A percentile compares a stretch with the other conserved stretches of the same genome.
These are phyloP conservation scores for Napeogenes sylphis DNA, from an alignment of 2,888 invertebrate genomes.

Conservation along the genomic window DNA sequence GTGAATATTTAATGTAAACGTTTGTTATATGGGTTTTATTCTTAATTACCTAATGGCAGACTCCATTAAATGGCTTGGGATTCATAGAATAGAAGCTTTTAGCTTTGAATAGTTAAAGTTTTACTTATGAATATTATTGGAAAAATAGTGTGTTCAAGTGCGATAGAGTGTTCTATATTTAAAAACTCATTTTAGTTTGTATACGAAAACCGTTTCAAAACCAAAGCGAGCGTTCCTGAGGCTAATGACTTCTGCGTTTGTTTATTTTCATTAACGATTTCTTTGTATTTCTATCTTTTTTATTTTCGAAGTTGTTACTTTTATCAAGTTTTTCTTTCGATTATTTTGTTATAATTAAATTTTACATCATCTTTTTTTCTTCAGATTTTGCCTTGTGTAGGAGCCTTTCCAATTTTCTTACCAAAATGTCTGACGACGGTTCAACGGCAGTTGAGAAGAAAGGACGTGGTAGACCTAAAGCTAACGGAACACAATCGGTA, in stretches of 20 bases:
- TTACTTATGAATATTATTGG: background rate
- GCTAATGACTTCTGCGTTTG: slow-evolving; percentile 51
- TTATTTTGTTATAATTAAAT: background rate
- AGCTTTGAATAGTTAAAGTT: slow-evolving; percentile 6
- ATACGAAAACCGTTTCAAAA: slow-evolving; percentile 21
- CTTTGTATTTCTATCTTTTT: slow-evolving; percentile 11
- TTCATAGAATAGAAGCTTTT: slow-evolving; percentile 21
- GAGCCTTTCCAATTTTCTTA: slow-evolving; percentile 37
- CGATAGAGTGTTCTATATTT: background rate
- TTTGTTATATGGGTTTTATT: slow-evolving; percentile 6
- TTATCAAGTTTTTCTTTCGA: slow-evolving; percentile 5
- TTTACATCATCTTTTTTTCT: slow-evolving; percentile 32
- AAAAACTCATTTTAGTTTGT: slow-evolving; percentile 10
- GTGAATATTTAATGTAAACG: background rate
- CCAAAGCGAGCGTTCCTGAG: slow-evolving; percentile 41
- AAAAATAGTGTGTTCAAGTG: background rate
- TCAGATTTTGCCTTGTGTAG: slow-evolving; percentile 45
- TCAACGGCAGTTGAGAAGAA: slow-evolving; percentile 74
- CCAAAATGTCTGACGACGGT: slow-evolving; percentile 74
- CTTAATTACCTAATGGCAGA: slow-evolving; percentile 50
- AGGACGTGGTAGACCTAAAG: slow-evolving; percentile 72
- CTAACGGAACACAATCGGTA: slow-evolving; percentile 72
- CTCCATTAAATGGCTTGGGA: slow-evolving; percentile 62
- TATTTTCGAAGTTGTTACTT: slow-evolving; percentile 9
- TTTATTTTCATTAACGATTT: slow-evolving; percentile 36